phyloP scores from a whole-genome alignment of 2,797 vertebrate genomes.

The Pantherophis vulpinus region DNA sequence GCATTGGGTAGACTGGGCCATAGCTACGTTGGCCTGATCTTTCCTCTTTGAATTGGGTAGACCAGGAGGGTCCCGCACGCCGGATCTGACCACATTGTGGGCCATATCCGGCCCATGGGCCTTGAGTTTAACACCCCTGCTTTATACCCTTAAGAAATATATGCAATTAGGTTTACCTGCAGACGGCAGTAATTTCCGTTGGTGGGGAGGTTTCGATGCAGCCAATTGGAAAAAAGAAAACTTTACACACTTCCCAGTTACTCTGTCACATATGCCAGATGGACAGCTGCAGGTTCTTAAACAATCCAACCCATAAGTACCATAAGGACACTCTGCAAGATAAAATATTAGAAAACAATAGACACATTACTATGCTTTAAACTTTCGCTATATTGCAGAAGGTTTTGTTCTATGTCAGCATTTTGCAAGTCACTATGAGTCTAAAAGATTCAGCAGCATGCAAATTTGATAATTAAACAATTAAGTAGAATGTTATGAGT shows the following conservation, averaged over 20 bases:
- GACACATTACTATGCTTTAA: neutral
- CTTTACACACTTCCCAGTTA: slow-evolving; percentile 88
- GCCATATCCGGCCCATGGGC: too few species aligned
- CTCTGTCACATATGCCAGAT: slow-evolving; percentile 89
- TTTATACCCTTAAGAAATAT: neutral
- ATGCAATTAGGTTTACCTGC: slow-evolving; percentile 72
- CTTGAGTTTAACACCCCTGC: too few species aligned
- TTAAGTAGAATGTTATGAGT: slow-evolving; percentile 19
- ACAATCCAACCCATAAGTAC: slow-evolving; percentile 91
- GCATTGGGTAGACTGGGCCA: too few species aligned
- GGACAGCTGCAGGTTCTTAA: slow-evolving; percentile 88
- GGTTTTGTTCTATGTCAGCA: neutral
- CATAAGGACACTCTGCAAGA: slow-evolving; percentile 86
- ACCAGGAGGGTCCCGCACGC: too few species aligned
- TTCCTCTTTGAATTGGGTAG: too few species aligned
- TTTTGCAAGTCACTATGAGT: neutral
- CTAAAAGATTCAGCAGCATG: neutral
- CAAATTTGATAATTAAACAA: neutral
- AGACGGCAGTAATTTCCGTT: slow-evolving; percentile 70
- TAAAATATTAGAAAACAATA: slow-evolving; percentile 21
- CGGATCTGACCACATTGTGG: too few species aligned
- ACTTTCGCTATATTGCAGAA: neutral
- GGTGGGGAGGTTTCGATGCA: slow-evolving; percentile 68
- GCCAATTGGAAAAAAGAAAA: slow-evolving; percentile 88
- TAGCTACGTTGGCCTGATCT: too few species aligned